phyloP scores from a whole-genome alignment of 2,797 vertebrate species.

The Psittacula echo region DNA sequence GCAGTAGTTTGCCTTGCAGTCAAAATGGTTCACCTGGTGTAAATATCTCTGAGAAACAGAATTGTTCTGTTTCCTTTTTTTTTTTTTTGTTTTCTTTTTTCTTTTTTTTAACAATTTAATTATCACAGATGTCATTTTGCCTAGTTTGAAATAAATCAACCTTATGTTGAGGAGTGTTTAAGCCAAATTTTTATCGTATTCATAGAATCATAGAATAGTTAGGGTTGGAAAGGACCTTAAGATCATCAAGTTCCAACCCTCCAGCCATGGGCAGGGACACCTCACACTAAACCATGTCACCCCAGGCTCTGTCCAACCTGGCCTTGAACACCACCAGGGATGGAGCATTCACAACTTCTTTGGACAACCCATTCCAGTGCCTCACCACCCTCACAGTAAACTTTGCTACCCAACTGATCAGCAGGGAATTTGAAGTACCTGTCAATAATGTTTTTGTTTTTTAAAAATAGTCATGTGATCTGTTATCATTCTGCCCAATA shows the following conservation, averaged over 20 bases:
- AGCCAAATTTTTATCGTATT: not conserved
- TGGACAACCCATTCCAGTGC: too few species aligned
- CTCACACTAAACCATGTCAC: too few species aligned
- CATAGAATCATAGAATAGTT: too few species aligned
- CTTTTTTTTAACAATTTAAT: not conserved
- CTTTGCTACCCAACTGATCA: not conserved
- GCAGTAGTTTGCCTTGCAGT: not conserved
- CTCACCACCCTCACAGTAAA: too few species aligned
- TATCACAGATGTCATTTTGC: not conserved
- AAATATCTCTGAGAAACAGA: not conserved
- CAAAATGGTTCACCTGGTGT: not conserved
- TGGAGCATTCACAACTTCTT: too few species aligned
- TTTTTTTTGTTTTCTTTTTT: too few species aligned
- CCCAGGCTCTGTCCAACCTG: too few species aligned
- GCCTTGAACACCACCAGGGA: too few species aligned
- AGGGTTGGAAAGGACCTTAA: too few species aligned
- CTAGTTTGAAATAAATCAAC: not conserved
- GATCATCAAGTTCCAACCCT: too few species aligned
- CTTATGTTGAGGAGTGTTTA: not conserved
- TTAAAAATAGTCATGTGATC: not conserved
- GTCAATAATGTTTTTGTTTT: not conserved
- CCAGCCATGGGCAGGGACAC: too few species aligned
- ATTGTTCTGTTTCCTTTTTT: not conserved
- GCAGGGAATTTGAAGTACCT: not conserved
- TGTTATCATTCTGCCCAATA: not conserved